Conservation (phyloP, 2,888 invertebrate species). For the Atrina japonica region DNA sequence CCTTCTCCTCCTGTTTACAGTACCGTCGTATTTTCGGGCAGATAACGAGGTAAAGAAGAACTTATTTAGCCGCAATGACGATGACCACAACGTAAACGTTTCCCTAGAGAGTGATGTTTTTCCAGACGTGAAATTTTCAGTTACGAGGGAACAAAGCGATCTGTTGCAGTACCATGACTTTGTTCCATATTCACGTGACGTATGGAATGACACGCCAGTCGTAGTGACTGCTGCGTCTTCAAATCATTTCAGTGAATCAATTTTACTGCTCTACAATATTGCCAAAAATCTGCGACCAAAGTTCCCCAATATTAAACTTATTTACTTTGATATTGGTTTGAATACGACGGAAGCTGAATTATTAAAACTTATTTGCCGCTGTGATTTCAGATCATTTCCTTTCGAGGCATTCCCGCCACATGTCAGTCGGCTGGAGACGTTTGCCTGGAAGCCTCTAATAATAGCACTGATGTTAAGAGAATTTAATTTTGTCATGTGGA, state of each 20-base stretch:
- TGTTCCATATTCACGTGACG: too few relatives aligned
- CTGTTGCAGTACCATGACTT: too few relatives aligned
- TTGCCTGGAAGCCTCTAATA: conserved; percentile 57
- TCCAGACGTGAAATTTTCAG: too few relatives aligned
- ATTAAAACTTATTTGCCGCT: conserved; percentile 41
- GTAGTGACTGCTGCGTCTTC: conserved; percentile 52
- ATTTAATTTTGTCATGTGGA: conserved; percentile 36
- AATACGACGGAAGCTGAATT: conserved; percentile 5
- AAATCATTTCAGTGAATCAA: conserved; percentile 39
- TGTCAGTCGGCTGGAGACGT: conserved; percentile 34
- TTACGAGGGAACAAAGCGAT: too few relatives aligned
- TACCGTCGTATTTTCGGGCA: too few relatives aligned
- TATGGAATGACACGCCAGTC: too few relatives aligned
- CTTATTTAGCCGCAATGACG: too few relatives aligned
- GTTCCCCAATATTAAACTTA: conserved; percentile 41
- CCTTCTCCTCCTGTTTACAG: too few relatives aligned
- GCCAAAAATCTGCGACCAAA: conserved; percentile 30
- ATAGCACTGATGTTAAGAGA: conserved; percentile 46
- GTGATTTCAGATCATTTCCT: conserved; percentile 50
- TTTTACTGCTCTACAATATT: conserved; percentile 44
- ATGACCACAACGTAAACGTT: too few relatives aligned
- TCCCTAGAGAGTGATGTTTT: too few relatives aligned
- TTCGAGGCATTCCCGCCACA: conserved; percentile 49
- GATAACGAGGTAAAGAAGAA: too few relatives aligned
- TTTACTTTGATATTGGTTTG: conserved; percentile 51